phyloP scores from a whole-genome alignment of 1,140 invertebrate genomes.

The Drosophila repleta region DNA sequence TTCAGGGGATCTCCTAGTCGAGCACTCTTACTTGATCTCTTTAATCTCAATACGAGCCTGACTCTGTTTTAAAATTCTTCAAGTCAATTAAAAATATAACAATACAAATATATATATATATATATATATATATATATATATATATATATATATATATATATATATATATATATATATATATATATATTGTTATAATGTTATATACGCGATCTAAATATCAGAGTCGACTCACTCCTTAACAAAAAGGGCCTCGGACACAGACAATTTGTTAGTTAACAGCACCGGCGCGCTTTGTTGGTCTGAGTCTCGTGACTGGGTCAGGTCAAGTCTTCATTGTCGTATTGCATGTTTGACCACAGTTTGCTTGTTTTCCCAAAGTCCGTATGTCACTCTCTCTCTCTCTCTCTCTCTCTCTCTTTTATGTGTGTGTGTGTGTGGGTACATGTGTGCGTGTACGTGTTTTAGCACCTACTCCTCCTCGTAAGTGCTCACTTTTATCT shows the following conservation, averaged over 20 bases:
- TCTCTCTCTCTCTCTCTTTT: not conserved
- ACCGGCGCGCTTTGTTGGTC: not conserved
- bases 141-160: too few species aligned
- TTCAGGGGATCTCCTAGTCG: too few species aligned
- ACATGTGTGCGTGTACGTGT: constrained; percentile 33
- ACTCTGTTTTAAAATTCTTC: too few species aligned
- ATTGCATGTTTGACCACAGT: constrained; percentile 59
- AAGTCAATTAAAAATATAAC: too few species aligned
- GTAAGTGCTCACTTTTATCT: constrained; percentile 68
- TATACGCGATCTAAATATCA: too few species aligned
- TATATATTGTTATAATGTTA: too few species aligned
- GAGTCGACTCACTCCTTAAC: not conserved
- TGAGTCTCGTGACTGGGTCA: constrained; percentile 25
- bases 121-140: too few species aligned
- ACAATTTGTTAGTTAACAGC: constrained; percentile 25
- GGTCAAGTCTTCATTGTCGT: constrained; percentile 33
- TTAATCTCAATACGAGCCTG: too few species aligned
- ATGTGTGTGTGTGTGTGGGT: constrained; percentile 16
- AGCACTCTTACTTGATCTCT: too few species aligned
- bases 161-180: too few species aligned
- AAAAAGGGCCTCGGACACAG: constrained; percentile 12
- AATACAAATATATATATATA: too few species aligned
- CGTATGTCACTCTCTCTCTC: not conserved
- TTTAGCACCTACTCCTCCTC: constrained; percentile 70
- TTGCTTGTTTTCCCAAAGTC: constrained; percentile 30